Conservation (phyloP, 1,140 invertebrate species). For the Pseudomyrmex pallidus region DNA sequence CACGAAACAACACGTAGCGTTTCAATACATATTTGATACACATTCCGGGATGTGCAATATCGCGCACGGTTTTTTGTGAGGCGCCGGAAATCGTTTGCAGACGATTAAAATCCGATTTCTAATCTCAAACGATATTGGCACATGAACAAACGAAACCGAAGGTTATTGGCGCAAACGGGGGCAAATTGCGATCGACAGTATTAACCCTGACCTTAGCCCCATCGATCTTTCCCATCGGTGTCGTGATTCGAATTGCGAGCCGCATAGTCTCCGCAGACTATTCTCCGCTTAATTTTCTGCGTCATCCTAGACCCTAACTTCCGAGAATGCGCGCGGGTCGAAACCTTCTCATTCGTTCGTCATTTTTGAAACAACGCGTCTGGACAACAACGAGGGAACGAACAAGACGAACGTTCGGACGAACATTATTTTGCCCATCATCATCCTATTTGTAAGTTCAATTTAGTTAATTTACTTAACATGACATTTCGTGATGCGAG, state of each 20-base stretch:
- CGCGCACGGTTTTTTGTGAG: neutral
- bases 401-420: too few species aligned
- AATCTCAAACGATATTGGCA: conserved; percentile 18
- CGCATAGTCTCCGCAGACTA: neutral
- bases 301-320: neutral
- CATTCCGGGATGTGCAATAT: neutral
- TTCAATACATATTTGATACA: too few species aligned
- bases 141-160: conserved; percentile 13
- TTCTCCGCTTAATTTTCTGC: conserved; percentile 7
- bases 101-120: conserved; percentile 19
- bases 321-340: too few species aligned
- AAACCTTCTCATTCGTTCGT: neutral
- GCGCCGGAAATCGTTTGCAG: neutral
- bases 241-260: conserved; percentile 16
- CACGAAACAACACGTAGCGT: neutral
- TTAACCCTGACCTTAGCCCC: conserved; percentile 63
- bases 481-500: conserved; percentile 14
- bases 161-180: neutral
- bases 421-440: neutral
- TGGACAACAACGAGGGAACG: neutral
- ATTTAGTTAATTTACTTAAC: conserved; percentile 10
- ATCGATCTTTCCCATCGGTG: conserved; percentile 56
- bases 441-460: conserved; percentile 16
- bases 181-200: conserved; percentile 55
- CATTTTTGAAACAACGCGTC: conserved; percentile 11